Evolutionary conservation across 2,797 vertebrate species (phyloP).

Genomic region (Megalops cyprinoides): DNA sequence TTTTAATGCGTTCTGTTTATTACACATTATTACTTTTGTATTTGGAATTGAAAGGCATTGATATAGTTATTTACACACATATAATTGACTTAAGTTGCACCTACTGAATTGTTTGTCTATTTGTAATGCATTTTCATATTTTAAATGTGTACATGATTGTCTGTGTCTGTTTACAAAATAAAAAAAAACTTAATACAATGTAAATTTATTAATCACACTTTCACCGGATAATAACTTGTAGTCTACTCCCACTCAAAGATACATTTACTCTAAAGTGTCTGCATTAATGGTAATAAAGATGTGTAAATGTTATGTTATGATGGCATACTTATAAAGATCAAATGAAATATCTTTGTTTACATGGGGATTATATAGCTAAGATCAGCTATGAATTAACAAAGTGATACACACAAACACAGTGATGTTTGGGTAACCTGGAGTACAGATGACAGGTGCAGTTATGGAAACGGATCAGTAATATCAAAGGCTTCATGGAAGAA

Average conservation of each 20-base stretch:
- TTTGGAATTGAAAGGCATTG: neutral
- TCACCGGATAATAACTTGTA: neutral
- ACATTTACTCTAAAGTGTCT: neutral
- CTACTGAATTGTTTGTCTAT: neutral
- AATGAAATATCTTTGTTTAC: too few species aligned
- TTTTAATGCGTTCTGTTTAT: neutral
- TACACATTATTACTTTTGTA: neutral
- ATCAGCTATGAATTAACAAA: too few species aligned
- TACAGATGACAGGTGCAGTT: neutral
- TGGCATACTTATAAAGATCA: too few species aligned
- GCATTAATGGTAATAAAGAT: too few species aligned
- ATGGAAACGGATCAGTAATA: too few species aligned
- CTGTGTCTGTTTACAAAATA: neutral
- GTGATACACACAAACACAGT: too few species aligned
- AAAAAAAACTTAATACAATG: neutral
- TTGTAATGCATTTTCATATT: neutral
- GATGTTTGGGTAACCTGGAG: too few species aligned
- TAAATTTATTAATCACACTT: neutral
- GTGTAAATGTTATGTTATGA: too few species aligned
- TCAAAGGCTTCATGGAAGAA: too few species aligned
- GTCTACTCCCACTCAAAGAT: neutral
- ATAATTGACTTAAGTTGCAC: neutral
- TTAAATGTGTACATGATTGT: neutral
- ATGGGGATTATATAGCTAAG: too few species aligned
- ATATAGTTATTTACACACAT: neutral